These are phyloP conservation scores for Rhamphomyia laevipes DNA, from an alignment of 2,888 invertebrate genomes.

Conservation along the genomic window DNA sequence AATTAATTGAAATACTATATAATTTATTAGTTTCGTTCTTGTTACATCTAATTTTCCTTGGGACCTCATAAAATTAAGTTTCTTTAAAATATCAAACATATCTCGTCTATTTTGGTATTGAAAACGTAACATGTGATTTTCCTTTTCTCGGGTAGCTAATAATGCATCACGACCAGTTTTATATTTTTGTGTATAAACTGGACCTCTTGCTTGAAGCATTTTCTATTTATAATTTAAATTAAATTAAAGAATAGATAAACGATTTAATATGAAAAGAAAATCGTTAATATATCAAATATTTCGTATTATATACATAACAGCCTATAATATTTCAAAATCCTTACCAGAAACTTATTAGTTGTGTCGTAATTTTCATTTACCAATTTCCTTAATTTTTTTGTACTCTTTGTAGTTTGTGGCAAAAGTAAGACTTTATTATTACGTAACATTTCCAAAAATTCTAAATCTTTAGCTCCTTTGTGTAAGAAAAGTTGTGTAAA, in stretches of 20 bases:
- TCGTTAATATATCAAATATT: too few relatives aligned
- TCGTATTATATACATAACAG: too few relatives aligned
- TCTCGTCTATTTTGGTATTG: slow-evolving; percentile 30
- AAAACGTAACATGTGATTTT: slow-evolving; percentile 23
- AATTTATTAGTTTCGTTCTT: slow-evolving; percentile 4
- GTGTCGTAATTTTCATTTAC: slow-evolving; percentile 31
- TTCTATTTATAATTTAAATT: slow-evolving; percentile 17
- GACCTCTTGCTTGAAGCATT: slow-evolving; percentile 31
- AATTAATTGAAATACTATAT: too few relatives aligned
- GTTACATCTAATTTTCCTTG: neutral
- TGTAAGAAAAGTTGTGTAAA: slow-evolving; percentile 30
- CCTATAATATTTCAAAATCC: neutral
- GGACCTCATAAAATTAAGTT: slow-evolving; percentile 9
- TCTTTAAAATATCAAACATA: slow-evolving; percentile 24
- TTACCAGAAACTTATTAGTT: slow-evolving; percentile 24
- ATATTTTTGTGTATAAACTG: slow-evolving; percentile 25
- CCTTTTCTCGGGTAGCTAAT: slow-evolving; percentile 18
- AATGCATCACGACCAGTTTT: slow-evolving; percentile 22
- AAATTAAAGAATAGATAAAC: too few relatives aligned
- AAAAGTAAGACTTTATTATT: slow-evolving; percentile 3
- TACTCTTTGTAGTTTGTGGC: slow-evolving; percentile 5
- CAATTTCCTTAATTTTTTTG: slow-evolving; percentile 7
- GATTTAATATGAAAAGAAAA: too few relatives aligned
- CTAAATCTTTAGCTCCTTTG: slow-evolving; percentile 25
- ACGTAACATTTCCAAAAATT: slow-evolving; percentile 1